phyloP scores from a whole-genome alignment of 2,888 invertebrate species.

The Gonocerus acuteangulatus region DNA sequence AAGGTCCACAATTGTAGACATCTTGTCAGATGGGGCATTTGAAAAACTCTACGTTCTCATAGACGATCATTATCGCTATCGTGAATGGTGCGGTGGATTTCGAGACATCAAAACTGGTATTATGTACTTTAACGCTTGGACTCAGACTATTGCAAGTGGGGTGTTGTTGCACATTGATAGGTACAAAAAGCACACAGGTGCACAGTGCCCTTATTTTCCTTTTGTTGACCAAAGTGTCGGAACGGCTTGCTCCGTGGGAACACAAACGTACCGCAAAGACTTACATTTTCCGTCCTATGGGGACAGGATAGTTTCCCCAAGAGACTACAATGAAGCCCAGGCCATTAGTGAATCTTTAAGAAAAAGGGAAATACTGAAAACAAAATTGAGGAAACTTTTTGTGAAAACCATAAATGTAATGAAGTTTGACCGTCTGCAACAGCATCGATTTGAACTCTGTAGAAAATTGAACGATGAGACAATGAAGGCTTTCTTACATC shows the following conservation, averaged over 20 bases:
- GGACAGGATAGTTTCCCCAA: background rate
- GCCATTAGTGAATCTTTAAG: no score
- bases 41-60: no score
- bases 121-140: slow-evolving; percentile 52
- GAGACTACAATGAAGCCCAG: background rate
- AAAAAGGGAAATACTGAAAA: no score
- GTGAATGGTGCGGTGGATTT: slow-evolving; percentile 78
- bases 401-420: no score
- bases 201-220: background rate
- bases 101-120: slow-evolving; percentile 58
- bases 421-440: no score
- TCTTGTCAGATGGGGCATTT: no score
- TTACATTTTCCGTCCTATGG: background rate
- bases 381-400: no score
- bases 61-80: slow-evolving; percentile 47
- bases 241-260: background rate
- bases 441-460: no score
- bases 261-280: background rate
- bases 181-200: background rate
- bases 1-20: no score
- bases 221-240: background rate
- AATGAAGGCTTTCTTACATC: no score
- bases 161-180: background rate
- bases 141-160: background rate
- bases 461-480: no score